These are phyloP conservation scores for Sitta europaea DNA, from an alignment of 2,113 vertebrate genomes.

Conservation along the genomic window DNA sequence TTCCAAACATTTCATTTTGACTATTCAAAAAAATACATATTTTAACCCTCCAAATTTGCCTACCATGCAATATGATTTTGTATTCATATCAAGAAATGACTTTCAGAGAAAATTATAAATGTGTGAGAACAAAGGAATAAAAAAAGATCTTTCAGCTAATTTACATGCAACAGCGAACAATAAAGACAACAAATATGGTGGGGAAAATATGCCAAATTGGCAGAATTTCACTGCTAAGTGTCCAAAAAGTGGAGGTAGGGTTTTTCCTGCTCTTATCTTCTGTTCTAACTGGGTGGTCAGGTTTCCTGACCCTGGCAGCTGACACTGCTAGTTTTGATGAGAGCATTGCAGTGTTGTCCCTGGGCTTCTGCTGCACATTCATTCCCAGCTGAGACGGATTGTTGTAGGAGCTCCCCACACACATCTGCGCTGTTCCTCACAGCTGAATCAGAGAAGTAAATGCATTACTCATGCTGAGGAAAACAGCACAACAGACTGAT, in stretches of 20 bases:
- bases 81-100: background rate
- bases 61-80: background rate
- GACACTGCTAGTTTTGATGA: background rate
- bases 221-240: background rate
- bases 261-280: background rate
- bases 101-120: background rate
- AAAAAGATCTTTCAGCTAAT: background rate
- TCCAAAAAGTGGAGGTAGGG: background rate
- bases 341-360: background rate
- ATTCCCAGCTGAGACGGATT: background rate
- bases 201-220: background rate
- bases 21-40: background rate
- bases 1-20: background rate
- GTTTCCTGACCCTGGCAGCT: background rate
- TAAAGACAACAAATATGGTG: background rate
- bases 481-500: background rate
- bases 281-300: background rate
- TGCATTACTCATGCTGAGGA: fast-evolving
- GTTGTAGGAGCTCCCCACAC: background rate
- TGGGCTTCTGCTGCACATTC: background rate
- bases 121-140: background rate
- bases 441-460: background rate
- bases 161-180: background rate
- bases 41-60: background rate
- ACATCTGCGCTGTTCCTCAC: background rate